These are phyloP conservation scores for Drosophila prosaltans DNA, from an alignment of 1,140 invertebrate genomes.

Conservation along the genomic window DNA sequence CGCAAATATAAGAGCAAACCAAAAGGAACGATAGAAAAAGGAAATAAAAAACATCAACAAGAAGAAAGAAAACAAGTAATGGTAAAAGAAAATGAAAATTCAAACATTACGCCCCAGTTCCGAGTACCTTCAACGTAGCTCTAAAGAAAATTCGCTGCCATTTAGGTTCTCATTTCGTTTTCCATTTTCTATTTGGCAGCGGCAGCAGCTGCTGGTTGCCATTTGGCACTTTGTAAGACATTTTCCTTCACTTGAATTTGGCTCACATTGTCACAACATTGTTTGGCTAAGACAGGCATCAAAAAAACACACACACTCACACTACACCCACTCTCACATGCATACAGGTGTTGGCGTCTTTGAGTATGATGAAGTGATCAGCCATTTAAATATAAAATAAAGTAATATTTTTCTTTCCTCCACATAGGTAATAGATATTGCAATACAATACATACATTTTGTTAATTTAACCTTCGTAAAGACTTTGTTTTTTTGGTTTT, in stretches of 20 bases:
- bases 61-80: slow-evolving; percentile 16
- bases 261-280: slow-evolving; percentile 68
- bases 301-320: not conserved
- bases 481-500: too few species aligned
- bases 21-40: slow-evolving; percentile 19
- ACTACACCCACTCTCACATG: too few species aligned
- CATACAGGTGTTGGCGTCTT: slow-evolving; percentile 56
- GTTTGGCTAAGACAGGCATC: slow-evolving; percentile 36
- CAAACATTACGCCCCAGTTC: slow-evolving; percentile 63
- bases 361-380: slow-evolving; percentile 75
- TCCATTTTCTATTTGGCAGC: slow-evolving; percentile 42
- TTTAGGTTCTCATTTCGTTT: slow-evolving; percentile 47
- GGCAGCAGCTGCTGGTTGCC: slow-evolving; percentile 14
- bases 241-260: slow-evolving; percentile 53
- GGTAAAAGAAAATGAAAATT: slow-evolving; percentile 68
- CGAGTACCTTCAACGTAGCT: slow-evolving; percentile 34
- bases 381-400: slow-evolving; percentile 37
- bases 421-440: slow-evolving; percentile 32
- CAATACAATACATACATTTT: slow-evolving; percentile 13
- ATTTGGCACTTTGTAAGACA: slow-evolving; percentile 23
- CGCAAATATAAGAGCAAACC: slow-evolving; percentile 48
- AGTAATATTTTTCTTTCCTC: not conserved
- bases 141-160: slow-evolving; percentile 42
- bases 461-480: too few species aligned
- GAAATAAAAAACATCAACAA: not conserved